A percentile compares a stretch with the other conserved stretches of the same genome.
phyloP scores from a whole-genome alignment of 2,888 invertebrate species.

The Nebria brevicollis region DNA sequence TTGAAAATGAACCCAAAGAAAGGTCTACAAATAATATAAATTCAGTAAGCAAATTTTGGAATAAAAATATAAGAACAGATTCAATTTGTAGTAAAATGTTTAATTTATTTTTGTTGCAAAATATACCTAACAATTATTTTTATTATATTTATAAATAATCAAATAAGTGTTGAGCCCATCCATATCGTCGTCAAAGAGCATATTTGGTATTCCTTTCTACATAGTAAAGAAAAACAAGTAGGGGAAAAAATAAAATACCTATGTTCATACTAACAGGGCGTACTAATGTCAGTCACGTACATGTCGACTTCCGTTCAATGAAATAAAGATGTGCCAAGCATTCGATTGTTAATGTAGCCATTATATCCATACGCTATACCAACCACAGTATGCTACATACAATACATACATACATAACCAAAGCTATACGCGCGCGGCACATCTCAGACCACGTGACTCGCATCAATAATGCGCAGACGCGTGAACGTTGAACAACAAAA shows the following conservation, averaged over 20 bases:
- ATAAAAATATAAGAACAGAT: too few relatives aligned
- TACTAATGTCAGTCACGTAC: slow-evolving; percentile 59
- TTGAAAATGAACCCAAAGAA: too few relatives aligned
- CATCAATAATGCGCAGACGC: slow-evolving; percentile 11
- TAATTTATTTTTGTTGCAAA: too few relatives aligned
- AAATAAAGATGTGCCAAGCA: slow-evolving; percentile 61
- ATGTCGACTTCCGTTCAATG: slow-evolving; percentile 58
- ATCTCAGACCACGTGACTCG: neutral
- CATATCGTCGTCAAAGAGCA: neutral
- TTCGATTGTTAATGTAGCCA: slow-evolving; percentile 54
- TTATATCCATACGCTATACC: slow-evolving; percentile 30
- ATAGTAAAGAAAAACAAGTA: neutral
- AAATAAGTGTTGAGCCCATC: neutral
- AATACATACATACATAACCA: neutral
- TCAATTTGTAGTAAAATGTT: too few relatives aligned
- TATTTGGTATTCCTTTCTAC: neutral
- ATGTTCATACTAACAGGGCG: slow-evolving; percentile 56
- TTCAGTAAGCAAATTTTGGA: too few relatives aligned
- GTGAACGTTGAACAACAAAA: slow-evolving; percentile 8
- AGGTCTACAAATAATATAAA: too few relatives aligned
- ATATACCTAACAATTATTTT: too few relatives aligned
- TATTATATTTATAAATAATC: too few relatives aligned
- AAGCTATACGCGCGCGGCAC: slow-evolving; percentile 7
- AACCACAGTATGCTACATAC: neutral
- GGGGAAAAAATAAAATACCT: slow-evolving; percentile 55